phyloP scores from a whole-genome alignment of 2,888 invertebrate species.

The Heliconius ethilla region DNA sequence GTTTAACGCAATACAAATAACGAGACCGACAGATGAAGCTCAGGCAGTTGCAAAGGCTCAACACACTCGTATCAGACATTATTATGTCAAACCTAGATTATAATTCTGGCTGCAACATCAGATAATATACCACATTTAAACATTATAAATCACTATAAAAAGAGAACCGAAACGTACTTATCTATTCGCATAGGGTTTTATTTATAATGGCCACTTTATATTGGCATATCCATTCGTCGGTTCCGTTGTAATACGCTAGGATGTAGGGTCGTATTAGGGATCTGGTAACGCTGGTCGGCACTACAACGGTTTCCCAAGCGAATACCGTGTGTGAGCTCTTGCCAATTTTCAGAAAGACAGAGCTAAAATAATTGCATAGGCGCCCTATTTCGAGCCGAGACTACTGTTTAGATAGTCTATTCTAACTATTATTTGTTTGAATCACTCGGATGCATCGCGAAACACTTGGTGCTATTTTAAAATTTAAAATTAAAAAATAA shows the following conservation, averaged over 20 bases:
- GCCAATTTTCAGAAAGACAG: conserved; percentile 83
- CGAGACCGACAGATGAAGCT: neutral
- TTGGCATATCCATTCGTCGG: conserved; percentile 61
- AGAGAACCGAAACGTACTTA: conserved; percentile 41
- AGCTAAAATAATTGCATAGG: conserved; percentile 81
- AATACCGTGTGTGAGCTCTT: conserved; percentile 79
- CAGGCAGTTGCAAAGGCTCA: conserved; percentile 16
- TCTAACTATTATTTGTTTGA: conserved; percentile 72
- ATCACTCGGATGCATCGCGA: conserved; percentile 50
- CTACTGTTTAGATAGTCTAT: conserved; percentile 75
- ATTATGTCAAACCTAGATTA: conserved; percentile 43
- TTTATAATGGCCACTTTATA: conserved; percentile 71
- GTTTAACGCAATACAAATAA: neutral
- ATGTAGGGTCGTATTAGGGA: conserved; percentile 58
- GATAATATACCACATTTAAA: conserved; percentile 36
- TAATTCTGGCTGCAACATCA: conserved; percentile 41
- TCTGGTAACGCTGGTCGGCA: conserved; percentile 59
- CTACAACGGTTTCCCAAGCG: conserved; percentile 79
- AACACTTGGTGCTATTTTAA: conserved; percentile 35
- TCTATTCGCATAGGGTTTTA: conserved; percentile 72
- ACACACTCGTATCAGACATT: conserved; percentile 26
- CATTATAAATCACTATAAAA: conserved; percentile 39
- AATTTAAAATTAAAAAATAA: neutral
- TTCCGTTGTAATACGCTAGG: conserved; percentile 45
- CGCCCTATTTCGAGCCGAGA: conserved; percentile 78